Base-by-base conservation (phyloP, 2,113 vertebrate species). In the Haemorhous mexicanus region DNA sequence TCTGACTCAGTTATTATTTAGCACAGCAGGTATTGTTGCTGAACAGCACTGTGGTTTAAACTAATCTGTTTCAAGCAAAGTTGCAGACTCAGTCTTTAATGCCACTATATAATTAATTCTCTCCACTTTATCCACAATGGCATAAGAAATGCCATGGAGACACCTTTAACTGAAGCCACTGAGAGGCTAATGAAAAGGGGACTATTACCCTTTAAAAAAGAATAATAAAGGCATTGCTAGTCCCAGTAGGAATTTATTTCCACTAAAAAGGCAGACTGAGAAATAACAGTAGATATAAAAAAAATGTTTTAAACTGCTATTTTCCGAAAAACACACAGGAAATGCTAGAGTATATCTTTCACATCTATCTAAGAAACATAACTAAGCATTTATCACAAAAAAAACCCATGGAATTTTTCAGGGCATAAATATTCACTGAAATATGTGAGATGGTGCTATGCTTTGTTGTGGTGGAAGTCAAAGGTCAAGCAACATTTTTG, bases 241-340 rank as follows among this genome's bases (percentile, higher is more conserved):
- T 82, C 64, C 69, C 62, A 66, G 41, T 77, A 96, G 86, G 79
- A 96, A 89, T 90, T 58, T 86, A 78, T 94, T 95, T 88, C 39
- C 61, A 88, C 90, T 93, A 70, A 77, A 94, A 96, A 89, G 73
- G 18, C 44, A 90, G 82, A 50, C 43, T 77, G 44, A 92, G 80
- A 35, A 81, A 46, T 23, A 84, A 35, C 44, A 72, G 24, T 46
- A 41, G 61, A 74, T 81, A 52, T 24, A 75, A 62, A 82, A 82
- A 75, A 90, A 62, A 58, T 23, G 55, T 77, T 88, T 86, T 35
- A 90, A 96, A 6, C 4, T 22, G 24, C 39, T 93, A 8, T 84
- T 94, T 96, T 93, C 72, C 81, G 41, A 74, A 94, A 95, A 88
- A 75, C 2, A 1, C 13, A 56, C 12, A 35, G 33, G 78, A 75